Percentiles rank a stretch among this genome's conserved stretches.
phyloP scores from a whole-genome alignment of 2,113 vertebrate species.

The Oreochromis spilurus region DNA sequence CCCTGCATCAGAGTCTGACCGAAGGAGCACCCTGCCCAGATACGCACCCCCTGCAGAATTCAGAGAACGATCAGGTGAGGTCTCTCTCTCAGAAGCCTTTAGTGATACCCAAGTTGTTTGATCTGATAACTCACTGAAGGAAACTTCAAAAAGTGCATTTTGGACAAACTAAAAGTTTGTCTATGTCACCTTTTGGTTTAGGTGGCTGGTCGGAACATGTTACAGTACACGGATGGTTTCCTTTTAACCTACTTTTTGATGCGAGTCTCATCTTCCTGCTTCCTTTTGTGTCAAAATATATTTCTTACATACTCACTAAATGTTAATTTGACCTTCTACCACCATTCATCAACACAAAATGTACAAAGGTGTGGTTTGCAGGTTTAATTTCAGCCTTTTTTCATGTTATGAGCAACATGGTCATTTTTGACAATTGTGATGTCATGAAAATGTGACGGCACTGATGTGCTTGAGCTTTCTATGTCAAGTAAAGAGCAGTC shows the following conservation, averaged over 20 bases:
- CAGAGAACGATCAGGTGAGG: constrained; percentile 68
- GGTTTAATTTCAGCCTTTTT: neutral
- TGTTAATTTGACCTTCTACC: neutral
- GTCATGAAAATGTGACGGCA: neutral
- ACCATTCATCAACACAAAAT: neutral
- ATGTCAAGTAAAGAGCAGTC: neutral
- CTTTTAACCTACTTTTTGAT: neutral
- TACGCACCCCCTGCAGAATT: constrained; percentile 62
- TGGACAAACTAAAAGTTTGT: neutral
- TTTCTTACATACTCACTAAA: neutral
- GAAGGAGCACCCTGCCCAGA: constrained; percentile 68
- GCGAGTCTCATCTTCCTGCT: neutral
- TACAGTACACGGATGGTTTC: neutral
- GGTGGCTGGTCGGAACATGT: neutral
- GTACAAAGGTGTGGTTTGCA: neutral
- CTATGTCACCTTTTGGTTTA: neutral
- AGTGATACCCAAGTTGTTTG: neutral
- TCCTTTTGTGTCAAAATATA: neutral
- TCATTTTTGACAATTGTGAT: neutral
- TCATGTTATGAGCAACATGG: neutral
- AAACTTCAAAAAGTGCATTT: neutral
- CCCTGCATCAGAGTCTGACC: constrained; percentile 69
- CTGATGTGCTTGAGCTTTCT: neutral
- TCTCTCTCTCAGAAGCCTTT: too few relatives aligned
- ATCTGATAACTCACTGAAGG: neutral